Percentiles rank a stretch among this genome's conserved stretches.
These are phyloP conservation scores for Eremophila alpestris DNA, from an alignment of 2,797 vertebrate genomes.

Conservation along the genomic window DNA sequence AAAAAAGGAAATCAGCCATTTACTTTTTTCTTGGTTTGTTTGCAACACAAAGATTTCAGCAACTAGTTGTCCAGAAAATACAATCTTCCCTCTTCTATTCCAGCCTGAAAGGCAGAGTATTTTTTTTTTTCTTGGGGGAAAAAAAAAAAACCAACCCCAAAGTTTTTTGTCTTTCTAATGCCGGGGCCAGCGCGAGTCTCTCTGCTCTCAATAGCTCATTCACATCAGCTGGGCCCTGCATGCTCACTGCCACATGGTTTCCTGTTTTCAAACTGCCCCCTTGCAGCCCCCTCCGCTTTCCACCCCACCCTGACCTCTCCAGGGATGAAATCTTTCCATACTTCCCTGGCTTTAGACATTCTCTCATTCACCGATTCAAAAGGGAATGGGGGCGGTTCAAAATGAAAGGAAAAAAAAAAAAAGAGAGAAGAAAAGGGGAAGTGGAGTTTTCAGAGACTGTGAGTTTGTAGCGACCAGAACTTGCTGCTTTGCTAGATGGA, in stretches of 20 bases:
- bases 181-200: not conserved
- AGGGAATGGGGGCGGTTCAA: not conserved
- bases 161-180: not conserved
- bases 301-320: conserved; percentile 46
- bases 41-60: not conserved
- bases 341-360: conserved; percentile 45
- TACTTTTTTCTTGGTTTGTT: not conserved
- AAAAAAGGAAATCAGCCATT: not conserved
- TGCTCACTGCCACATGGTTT: conserved; percentile 61
- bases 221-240: conserved; percentile 52
- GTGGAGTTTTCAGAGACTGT: not conserved
- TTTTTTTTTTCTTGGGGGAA: not conserved
- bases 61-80: not conserved
- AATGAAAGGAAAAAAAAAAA: not conserved
- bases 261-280: conserved; percentile 70
- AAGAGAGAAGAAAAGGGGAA: not conserved
- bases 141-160: not conserved
- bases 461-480: not conserved
- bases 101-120: not conserved
- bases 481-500: not conserved
- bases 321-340: conserved; percentile 64
- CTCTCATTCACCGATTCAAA: conserved; percentile 34
- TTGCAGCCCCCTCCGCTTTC: conserved; percentile 37
- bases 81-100: not conserved
- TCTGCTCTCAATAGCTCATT: conserved; percentile 62